These are phyloP conservation scores for Osmerus mordax DNA, from an alignment of 2,113 vertebrate species.

Conservation along the genomic window DNA sequence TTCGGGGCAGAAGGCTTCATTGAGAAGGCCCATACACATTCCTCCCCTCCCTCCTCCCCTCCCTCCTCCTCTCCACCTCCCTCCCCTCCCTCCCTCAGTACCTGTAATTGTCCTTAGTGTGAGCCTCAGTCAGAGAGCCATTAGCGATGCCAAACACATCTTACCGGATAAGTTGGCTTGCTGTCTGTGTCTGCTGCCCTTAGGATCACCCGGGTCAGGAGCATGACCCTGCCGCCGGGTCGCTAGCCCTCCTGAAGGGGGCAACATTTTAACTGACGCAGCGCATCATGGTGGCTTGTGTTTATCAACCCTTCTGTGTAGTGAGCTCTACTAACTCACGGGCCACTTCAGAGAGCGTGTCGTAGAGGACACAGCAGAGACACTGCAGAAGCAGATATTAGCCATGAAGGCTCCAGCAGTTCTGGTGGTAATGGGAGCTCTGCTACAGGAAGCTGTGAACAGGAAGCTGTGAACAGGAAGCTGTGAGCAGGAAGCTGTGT, in stretches of 20 bases:
- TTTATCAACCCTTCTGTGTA: too few relatives aligned
- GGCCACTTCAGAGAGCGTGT: too few relatives aligned
- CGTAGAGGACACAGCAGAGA: too few relatives aligned
- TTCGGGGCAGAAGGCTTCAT: not conserved
- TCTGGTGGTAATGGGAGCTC: too few relatives aligned
- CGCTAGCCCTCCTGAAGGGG: not conserved
- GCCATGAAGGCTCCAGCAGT: too few relatives aligned
- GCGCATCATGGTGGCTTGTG: too few relatives aligned
- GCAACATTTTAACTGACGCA: not conserved
- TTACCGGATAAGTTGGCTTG: conserved; percentile 38
- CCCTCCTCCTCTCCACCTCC: conserved; percentile 9
- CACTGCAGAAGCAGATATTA: too few relatives aligned
- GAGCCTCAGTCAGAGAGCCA: conserved; percentile 53
- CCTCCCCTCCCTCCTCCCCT: too few relatives aligned
- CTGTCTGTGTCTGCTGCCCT: conserved; percentile 36
- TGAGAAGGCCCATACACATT: not conserved
- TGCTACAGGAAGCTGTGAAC: too few relatives aligned
- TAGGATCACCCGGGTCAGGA: conserved; percentile 45
- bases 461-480: too few relatives aligned
- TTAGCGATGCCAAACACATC: conserved; percentile 57
- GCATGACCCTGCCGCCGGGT: conserved; percentile 11
- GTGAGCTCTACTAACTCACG: too few relatives aligned
- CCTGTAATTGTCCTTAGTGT: conserved; percentile 28
- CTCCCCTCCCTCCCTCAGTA: conserved; percentile 28
- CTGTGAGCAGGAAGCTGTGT: too few relatives aligned